A percentile compares a stretch with the other conserved stretches of the same genome.
phyloP scores from a whole-genome alignment of 2,888 invertebrate species.

The Hydriomena furcata region DNA sequence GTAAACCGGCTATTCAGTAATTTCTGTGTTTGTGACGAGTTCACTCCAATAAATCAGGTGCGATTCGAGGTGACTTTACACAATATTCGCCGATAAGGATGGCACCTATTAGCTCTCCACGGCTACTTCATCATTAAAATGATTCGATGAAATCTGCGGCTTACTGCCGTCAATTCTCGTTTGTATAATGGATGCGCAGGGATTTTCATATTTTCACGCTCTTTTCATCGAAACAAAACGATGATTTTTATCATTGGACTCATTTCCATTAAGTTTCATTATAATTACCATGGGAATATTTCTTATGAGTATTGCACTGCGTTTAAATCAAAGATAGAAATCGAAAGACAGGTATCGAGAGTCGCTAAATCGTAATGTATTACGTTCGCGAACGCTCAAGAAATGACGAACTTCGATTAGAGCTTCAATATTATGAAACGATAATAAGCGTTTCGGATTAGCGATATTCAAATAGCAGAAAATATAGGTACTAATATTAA shows the following conservation, averaged over 20 bases:
- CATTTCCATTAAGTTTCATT: too few relatives aligned
- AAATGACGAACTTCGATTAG: too few relatives aligned
- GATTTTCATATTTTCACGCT: constrained; percentile 8
- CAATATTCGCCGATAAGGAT: constrained; percentile 23
- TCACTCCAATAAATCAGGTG: constrained; percentile 42
- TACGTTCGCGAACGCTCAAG: too few relatives aligned
- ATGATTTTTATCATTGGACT: not conserved
- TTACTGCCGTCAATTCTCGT: constrained; percentile 14
- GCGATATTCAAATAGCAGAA: too few relatives aligned
- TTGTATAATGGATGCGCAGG: constrained; percentile 15
- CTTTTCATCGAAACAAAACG: not conserved
- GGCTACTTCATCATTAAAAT: constrained; percentile 24
- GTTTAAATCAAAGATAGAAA: too few relatives aligned
- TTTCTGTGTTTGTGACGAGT: constrained; percentile 32
- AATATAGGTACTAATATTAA: too few relatives aligned
- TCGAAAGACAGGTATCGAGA: too few relatives aligned
- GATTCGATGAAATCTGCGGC: constrained; percentile 22
- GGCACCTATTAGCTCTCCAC: not conserved
- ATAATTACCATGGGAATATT: too few relatives aligned
- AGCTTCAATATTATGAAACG: too few relatives aligned
- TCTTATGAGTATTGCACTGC: too few relatives aligned
- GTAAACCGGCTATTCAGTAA: constrained; percentile 8
- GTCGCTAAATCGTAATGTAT: too few relatives aligned
- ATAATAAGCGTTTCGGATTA: too few relatives aligned
- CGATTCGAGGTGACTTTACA: constrained; percentile 21